Conservation (phyloP, 2,888 invertebrate genomes). For the Archaeoteleia sp. region DNA sequence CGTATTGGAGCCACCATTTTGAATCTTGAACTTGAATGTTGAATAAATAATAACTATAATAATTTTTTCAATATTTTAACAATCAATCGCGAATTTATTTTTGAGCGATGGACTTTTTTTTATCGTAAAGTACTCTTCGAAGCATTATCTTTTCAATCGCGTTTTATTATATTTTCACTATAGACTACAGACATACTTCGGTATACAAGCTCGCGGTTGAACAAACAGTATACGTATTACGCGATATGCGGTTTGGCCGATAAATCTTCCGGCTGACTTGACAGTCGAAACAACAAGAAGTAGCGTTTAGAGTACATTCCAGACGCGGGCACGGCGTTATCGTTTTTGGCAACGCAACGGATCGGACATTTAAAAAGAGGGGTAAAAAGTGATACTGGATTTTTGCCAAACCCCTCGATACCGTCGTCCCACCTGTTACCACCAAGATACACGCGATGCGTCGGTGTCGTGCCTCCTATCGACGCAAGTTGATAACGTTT, state of each 20-base stretch:
- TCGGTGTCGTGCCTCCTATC: slow-evolving; percentile 21
- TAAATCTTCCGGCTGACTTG: slow-evolving; percentile 45
- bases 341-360: slow-evolving; percentile 43
- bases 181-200: slow-evolving; percentile 4
- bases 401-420: slow-evolving; percentile 46
- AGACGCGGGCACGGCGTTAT: slow-evolving; percentile 32
- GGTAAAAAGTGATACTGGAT: slow-evolving; percentile 42
- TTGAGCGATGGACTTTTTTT: slow-evolving; percentile 7
- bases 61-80: no score
- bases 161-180: slow-evolving; percentile 28
- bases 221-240: slow-evolving; percentile 33
- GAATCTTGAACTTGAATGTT: no score
- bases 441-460: slow-evolving; percentile 38
- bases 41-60: no score
- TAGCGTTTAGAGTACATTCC: slow-evolving; percentile 30
- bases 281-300: slow-evolving; percentile 47
- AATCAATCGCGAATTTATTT: neutral
- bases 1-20: no score
- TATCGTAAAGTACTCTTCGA: slow-evolving; percentile 5
- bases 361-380: neutral
- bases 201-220: slow-evolving; percentile 22
- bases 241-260: slow-evolving; percentile 43
- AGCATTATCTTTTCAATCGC: slow-evolving; percentile 15
- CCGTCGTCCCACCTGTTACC: slow-evolving; percentile 52
- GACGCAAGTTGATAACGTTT: slow-evolving; percentile 20